These are phyloP conservation scores for Ricordea florida DNA, from an alignment of 92 coral and sea anemone genomes.

Conservation along the genomic window DNA sequence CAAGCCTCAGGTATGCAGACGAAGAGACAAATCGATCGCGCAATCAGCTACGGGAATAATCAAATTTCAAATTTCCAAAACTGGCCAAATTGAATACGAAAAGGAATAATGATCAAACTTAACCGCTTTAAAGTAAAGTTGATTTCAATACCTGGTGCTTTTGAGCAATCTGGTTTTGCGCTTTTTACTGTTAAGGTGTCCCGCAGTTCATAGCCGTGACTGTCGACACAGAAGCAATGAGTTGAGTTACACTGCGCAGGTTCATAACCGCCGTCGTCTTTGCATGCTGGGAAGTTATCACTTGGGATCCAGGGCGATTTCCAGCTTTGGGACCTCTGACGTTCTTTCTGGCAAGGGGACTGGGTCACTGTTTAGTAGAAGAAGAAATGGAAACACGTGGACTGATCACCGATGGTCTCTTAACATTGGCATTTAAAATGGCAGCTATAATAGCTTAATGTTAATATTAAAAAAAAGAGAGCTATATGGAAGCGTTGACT, in stretches of 20 bases:
- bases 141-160: constrained; percentile 45
- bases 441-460: too few species aligned
- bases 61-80: too few species aligned
- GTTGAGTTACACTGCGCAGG: constrained; percentile 57
- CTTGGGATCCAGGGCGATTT: background rate
- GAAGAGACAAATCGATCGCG: too few species aligned
- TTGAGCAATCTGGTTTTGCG: constrained; percentile 62
- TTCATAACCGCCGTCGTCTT: constrained; percentile 67
- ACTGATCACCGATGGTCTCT: too few species aligned
- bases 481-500: too few species aligned
- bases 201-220: constrained; percentile 78
- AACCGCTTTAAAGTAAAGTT: background rate
- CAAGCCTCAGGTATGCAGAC: too few species aligned
- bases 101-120: too few species aligned
- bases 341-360: constrained; percentile 81
- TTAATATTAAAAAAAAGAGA: too few species aligned
- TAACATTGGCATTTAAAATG: too few species aligned
- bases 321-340: constrained; percentile 80
- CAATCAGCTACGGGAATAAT: too few species aligned
- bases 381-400: background rate
- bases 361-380: constrained; percentile 30
- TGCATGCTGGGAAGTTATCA: constrained; percentile 29
- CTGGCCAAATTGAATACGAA: too few species aligned
- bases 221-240: constrained; percentile 77
- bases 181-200: constrained; percentile 37